Evolutionary conservation across 2,888 invertebrate species (phyloP), one percentile per base, ranked within the genome.

Genomic region (Thymelicus sylvestris): DNA sequence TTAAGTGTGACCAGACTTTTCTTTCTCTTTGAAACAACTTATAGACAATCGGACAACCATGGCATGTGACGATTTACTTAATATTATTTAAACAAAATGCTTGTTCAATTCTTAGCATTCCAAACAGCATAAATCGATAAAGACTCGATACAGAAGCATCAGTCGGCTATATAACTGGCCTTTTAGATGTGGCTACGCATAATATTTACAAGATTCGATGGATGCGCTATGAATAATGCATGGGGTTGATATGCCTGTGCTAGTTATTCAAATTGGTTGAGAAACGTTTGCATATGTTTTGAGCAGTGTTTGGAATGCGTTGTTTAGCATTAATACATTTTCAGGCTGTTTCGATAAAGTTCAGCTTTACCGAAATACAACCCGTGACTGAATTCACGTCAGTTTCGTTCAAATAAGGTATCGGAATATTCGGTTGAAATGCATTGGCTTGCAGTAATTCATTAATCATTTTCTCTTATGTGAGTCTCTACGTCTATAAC

Each of bases 171-270:
- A 52, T 55, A 55, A 55, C 55, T 55, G 55, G 55, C 55, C 55
- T 55, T 55, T 55, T 59, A 39, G 48, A 48, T 60, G 60, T 41
- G 61, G 60, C 41, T 6, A 19, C 61, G 67, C 62, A 68, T 62
- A 68, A 55, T 68, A 68, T 68, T 62, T 62, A 68, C 67, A 44
- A 62, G 52, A 68, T 68, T 55, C 31, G 62, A 68, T 55, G 44
- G 62, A 62, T 41, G 41, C 15, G 12, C 39, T 31, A 62, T 68
- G 67, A 68, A 68, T 68, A 41, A 68, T 68, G 67, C 57, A 66
- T 62, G 3, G 6, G 38, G 55, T 68, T 52, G 52, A 62, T 61
- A 55, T 62, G 67, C 41, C n/a, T 10, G 38, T 31, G 44, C 67
- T 61, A 60, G 52, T 50, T 55, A 67, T 61, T 67, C 61, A 62